Base-by-base conservation (phyloP, 2,113 vertebrate genomes). In the Channa maculata region DNA sequence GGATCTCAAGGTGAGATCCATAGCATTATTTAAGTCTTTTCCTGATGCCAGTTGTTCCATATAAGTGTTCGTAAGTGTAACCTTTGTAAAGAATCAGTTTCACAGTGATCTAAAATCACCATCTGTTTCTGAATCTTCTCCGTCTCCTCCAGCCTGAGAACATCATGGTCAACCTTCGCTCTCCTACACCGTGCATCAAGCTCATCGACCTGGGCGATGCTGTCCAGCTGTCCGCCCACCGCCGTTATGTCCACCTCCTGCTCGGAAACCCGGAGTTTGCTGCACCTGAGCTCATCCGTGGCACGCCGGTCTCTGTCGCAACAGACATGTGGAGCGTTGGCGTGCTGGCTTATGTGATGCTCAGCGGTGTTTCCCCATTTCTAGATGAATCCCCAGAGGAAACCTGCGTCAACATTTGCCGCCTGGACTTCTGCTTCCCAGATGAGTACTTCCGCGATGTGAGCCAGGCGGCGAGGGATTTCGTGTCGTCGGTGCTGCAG, bases 381-480 rank as follows among this genome's bases (percentile, higher is more conserved):
- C 89, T 99, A 86, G 98, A 99, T 6, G 98, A 99, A 79, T 99
- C 97, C 50, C 96, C 95, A 5, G 98, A 99, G 83, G 98, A 99
- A 86, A 99, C 98, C 0, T 99, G 98, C 7, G 95, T 98, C 86
- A 99, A 99, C 0, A 98, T 99, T 53, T 98, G 97, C 92, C 93
- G 95, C 71, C 95, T 97, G 70, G 98, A 99, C 77, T 99, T 98
- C 93, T 98, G 97, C 90, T 99, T 99, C 83, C 98, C 98, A 0
- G 94, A 94, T 0, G 97, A 99, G 8, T 99, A 97, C 87, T 99
- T 99, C 93, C 88, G 92, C 0, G 93, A 94, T 0, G 96, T 99
- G 49, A 98, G 97, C 78, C 96, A 97, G 3, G 96, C 97, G 0
- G 97, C 97, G 11, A 92, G 95, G 84, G 97, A 99, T 70, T 99